Evolutionary conservation across 2,113 vertebrate genomes (phyloP), one percentile per base, ranked within the genome.

Genomic region (Peromyscus polionotus): DNA sequence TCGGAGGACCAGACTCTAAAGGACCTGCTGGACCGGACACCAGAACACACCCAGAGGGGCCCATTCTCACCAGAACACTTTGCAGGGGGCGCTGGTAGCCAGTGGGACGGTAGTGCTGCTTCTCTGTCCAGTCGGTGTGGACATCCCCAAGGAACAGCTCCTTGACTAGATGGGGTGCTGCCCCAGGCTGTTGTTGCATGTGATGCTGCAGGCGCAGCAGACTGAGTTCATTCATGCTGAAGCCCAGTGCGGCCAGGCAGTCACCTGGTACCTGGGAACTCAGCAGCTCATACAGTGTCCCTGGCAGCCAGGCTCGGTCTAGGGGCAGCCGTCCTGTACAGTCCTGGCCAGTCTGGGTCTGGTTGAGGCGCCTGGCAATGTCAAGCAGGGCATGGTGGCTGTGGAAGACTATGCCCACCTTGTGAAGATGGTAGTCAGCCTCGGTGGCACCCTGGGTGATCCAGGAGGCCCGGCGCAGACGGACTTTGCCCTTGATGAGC

Each of bases 61-160:
- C 42, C 73, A 26, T 39, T 96, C 95, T 99, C 98, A 99, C 99
- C 99, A 99, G 97, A 33, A 99, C 98, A 0, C 98, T 99, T 98
- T 99, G 99, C 97, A 99, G 97, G 0, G 99, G 99, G 65, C 97
- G 98, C 98, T 99, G 99, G 90, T 99, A 99, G 12, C 99, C 99
- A 0, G 99, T 99, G 0, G 99, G 99, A 75, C 99, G 98, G 97
- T 99, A 98, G 84, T 99, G 99, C 31, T 97, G 98, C 96, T 99
- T 98, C 97, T 99, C 99, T 0, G 96, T 94, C 98, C 98, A 98
- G 91, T 99, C 98, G 0, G 99, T 99, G 98, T 99, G 99, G 81
- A 99, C 98, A 95, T 99, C 99, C 33, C 99, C 99, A 67, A 99
- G 98, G 97, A 99, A 99, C 4, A 99, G 98, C 98, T 99, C 99